These are phyloP conservation scores for Bombus picipes DNA, from an alignment of 1,140 invertebrate species.

Conservation along the genomic window DNA sequence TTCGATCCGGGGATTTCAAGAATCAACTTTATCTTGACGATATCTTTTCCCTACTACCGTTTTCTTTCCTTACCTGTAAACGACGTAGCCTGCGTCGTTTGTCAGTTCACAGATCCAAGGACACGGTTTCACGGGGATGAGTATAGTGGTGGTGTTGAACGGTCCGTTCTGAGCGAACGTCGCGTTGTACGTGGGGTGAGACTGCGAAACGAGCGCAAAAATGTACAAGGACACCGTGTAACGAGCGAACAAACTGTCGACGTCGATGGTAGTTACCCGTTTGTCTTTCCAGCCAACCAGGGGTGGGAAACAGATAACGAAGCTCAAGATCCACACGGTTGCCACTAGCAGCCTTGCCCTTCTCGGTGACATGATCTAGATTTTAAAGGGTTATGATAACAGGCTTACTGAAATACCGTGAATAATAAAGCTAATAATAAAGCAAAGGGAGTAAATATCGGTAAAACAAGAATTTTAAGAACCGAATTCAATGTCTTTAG, in stretches of 20 bases:
- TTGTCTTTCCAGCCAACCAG: slow-evolving; percentile 96
- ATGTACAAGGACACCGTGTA: not conserved
- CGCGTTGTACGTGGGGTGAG: slow-evolving; percentile 67
- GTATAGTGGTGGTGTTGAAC: slow-evolving; percentile 75
- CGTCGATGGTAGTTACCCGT: slow-evolving; percentile 82
- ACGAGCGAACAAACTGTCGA: slow-evolving; percentile 16
- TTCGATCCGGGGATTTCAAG: not conserved
- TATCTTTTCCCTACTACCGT: no score
- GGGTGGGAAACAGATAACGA: slow-evolving; percentile 98
- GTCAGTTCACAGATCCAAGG: slow-evolving; percentile 95
- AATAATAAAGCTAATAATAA: no score
- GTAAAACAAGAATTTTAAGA: no score
- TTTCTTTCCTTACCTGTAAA: slow-evolving; percentile 78
- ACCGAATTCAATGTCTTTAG: no score
- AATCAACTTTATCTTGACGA: not conserved
- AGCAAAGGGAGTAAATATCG: no score
- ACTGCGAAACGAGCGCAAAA: slow-evolving; percentile 50
- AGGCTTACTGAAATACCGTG: not conserved
- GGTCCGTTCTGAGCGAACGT: slow-evolving; percentile 71
- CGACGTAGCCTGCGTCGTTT: slow-evolving; percentile 92
- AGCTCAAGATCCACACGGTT: slow-evolving; percentile 96
- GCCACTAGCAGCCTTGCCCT: slow-evolving; percentile 94
- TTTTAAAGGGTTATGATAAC: not conserved
- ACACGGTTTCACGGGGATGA: slow-evolving; percentile 84
- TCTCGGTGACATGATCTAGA: slow-evolving; percentile 92